These are phyloP conservation scores for Gymnocheta viridis DNA, from an alignment of 2,888 invertebrate species.

Conservation along the genomic window DNA sequence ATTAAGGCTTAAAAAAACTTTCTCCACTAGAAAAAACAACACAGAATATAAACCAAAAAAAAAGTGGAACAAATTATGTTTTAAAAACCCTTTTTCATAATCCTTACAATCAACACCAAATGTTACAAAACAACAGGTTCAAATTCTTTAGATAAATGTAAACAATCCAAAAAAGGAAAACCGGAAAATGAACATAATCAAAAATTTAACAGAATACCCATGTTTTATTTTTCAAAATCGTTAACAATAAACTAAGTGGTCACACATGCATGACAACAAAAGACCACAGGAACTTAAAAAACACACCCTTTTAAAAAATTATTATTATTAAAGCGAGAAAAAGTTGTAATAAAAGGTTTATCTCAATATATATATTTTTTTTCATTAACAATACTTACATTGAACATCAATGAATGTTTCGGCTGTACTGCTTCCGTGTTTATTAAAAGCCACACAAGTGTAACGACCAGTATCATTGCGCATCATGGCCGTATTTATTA, in stretches of 20 bases:
- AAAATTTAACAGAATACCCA: constrained; percentile 53
- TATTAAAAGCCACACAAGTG: constrained; percentile 89
- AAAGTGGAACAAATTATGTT: neutral
- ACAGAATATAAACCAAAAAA: neutral
- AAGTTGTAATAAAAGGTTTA: neutral
- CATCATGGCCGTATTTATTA: constrained; percentile 86
- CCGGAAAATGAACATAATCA: constrained; percentile 63
- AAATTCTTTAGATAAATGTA: neutral
- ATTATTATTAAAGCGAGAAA: constrained; percentile 38
- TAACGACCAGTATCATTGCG: constrained; percentile 90
- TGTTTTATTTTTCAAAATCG: constrained; percentile 23
- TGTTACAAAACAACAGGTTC: constrained; percentile 52
- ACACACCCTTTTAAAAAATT: constrained; percentile 19
- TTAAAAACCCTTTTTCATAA: constrained; percentile 45
- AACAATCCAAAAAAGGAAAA: constrained; percentile 14
- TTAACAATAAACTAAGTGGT: constrained; percentile 54
- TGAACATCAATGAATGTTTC: constrained; percentile 90
- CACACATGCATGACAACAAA: constrained; percentile 56
- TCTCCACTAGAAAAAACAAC: neutral
- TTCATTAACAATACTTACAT: constrained; percentile 84
- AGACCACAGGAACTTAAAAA: constrained; percentile 47
- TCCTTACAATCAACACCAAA: constrained; percentile 62
- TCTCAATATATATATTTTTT: neutral
- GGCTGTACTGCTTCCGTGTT: constrained; percentile 88
- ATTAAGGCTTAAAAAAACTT: neutral